A percentile compares a stretch with the other conserved stretches of the same genome.
These are phyloP conservation scores for Echinarachnius parma DNA, from an alignment of 53 echinoderm and acorn worm species.

Conservation along the genomic window DNA sequence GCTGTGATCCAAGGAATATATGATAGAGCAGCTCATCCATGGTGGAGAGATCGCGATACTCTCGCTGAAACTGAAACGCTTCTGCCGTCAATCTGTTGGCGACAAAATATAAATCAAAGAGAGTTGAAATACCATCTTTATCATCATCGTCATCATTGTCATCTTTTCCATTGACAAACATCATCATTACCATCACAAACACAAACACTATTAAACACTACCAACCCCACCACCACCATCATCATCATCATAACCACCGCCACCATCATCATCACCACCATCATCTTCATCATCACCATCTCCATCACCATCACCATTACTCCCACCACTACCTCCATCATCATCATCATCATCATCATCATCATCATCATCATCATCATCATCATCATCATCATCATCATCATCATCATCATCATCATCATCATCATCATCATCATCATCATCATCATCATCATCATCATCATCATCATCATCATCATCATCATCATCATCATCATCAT, in stretches of 20 bases:
- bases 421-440: not conserved
- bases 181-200: too few species aligned
- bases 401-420: conserved; percentile 20
- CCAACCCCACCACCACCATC: too few species aligned
- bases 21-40: conserved; percentile 83
- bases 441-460: conserved; percentile 5
- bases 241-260: too few species aligned
- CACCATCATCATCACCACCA: too few species aligned
- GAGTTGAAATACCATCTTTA: too few species aligned
- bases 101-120: not conserved
- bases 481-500: not conserved
- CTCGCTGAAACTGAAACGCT: conserved; percentile 92
- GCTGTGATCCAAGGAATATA: conserved; percentile 93
- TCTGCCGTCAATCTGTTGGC: conserved; percentile 85
- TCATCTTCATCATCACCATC: not conserved
- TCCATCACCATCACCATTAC: not conserved
- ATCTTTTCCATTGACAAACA: too few species aligned
- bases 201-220: too few species aligned
- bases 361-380: conserved; percentile 15
- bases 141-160: not conserved
- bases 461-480: not conserved
- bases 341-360: not conserved
- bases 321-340: not conserved
- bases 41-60: conserved; percentile 77
- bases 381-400: conserved; percentile 24